Evolutionary conservation across 1,140 invertebrate species (phyloP).

Genomic region (Hestina assimilis): DNA sequence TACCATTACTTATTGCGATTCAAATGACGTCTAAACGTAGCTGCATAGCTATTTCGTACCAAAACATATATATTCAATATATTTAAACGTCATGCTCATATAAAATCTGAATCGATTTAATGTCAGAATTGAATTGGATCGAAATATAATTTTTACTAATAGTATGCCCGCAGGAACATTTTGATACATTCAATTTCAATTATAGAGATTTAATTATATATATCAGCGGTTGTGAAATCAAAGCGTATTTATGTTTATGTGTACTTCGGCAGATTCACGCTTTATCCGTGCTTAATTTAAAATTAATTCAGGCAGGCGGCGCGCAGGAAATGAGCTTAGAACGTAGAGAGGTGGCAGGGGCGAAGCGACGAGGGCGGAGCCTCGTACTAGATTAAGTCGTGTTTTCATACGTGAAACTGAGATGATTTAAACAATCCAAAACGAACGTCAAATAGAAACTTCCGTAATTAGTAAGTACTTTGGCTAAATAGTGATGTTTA

Average conservation of each 20-base stretch:
- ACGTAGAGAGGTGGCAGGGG: slow-evolving; percentile 43
- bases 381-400: slow-evolving; percentile 51
- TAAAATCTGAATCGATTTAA: too few relatives aligned
- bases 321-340: slow-evolving; percentile 80
- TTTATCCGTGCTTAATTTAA: slow-evolving; percentile 81
- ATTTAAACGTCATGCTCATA: too few relatives aligned
- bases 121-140: too few relatives aligned
- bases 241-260: slow-evolving; percentile 26
- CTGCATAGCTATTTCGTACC: too few relatives aligned
- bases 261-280: slow-evolving; percentile 40
- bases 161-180: too few relatives aligned
- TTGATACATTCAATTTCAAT: neutral
- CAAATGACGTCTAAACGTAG: too few relatives aligned
- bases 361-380: slow-evolving; percentile 24
- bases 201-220: neutral
- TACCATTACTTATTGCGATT: too few relatives aligned
- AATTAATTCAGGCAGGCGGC: slow-evolving; percentile 81
- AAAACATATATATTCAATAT: too few relatives aligned
- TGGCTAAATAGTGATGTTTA: too few relatives aligned
- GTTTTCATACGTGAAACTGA: slow-evolving; percentile 14
- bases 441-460: too few relatives aligned
- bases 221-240: neutral
- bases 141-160: too few relatives aligned
- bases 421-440: too few relatives aligned
- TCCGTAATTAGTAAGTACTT: neutral